Conservation (phyloP, 2,888 invertebrate genomes). For the Archips crataeganus region DNA sequence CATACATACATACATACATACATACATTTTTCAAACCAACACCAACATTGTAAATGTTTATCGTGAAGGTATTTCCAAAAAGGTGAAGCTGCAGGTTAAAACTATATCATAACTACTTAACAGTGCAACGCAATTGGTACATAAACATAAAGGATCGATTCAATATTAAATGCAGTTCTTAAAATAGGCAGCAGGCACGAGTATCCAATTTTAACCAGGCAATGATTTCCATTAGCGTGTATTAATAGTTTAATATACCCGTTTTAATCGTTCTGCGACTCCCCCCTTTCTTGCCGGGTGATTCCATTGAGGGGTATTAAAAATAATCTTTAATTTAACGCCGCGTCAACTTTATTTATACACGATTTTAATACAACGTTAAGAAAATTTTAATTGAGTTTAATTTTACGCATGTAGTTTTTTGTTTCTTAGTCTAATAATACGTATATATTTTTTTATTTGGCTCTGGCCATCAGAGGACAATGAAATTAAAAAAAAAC, state of each 20-base stretch:
- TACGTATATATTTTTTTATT: no score
- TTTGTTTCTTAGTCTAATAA: neutral
- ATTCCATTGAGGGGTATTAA: neutral
- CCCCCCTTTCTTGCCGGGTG: neutral
- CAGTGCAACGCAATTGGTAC: neutral
- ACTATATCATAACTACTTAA: no score
- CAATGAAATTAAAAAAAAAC: no score
- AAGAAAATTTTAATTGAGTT: neutral
- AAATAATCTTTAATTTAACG: neutral
- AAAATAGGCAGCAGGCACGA: conserved; percentile 14
- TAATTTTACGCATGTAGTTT: neutral
- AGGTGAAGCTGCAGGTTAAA: no score
- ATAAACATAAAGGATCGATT: conserved; percentile 5
- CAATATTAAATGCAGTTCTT: conserved; percentile 13
- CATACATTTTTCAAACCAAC: no score
- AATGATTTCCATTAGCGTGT: conserved; percentile 21
- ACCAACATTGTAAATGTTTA: no score
- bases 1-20: no score
- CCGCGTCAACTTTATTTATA: neutral
- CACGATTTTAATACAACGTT: neutral
- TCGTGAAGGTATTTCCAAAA: no score
- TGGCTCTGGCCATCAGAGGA: no score
- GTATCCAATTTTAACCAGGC: conserved; percentile 6
- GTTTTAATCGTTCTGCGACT: neutral
- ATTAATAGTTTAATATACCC: conserved; percentile 5